Conservation (phyloP, 2,113 vertebrate genomes). For the Phalacrocorax aristotelis region DNA sequence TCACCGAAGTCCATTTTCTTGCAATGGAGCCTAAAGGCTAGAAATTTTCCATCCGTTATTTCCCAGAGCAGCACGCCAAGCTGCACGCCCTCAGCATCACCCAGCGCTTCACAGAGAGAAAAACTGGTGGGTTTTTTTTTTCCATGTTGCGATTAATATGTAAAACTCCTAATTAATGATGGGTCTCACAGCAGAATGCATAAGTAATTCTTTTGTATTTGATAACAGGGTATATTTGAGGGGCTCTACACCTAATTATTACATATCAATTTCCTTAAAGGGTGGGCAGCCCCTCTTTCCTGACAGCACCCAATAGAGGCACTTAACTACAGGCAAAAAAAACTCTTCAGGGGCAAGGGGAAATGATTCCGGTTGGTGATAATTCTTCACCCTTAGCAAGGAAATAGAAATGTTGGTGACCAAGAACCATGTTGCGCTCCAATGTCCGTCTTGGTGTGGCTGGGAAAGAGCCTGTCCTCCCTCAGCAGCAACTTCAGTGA, state of each 20-base stretch:
- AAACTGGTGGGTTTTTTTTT: background rate
- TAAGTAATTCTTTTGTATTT: constrained; percentile 53
- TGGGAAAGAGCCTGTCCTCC: background rate
- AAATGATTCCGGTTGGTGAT: rapidly evolving
- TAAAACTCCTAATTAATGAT: constrained; percentile 56
- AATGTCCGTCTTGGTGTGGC: rapidly evolving
- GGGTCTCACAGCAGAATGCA: constrained; percentile 42
- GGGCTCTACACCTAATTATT: constrained; percentile 25
- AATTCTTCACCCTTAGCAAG: background rate
- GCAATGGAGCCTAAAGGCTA: background rate
- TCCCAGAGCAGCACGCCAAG: background rate
- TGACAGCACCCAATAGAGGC: background rate
- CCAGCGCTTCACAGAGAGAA: background rate
- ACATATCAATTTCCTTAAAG: background rate
- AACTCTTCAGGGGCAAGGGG: background rate
- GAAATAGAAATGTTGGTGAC: background rate
- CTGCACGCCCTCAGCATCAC: background rate
- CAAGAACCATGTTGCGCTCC: rapidly evolving
- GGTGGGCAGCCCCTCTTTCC: background rate
- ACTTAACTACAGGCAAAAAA: background rate
- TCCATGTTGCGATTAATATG: constrained; percentile 18
- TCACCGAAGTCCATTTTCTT: background rate
- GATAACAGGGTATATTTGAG: constrained; percentile 28
- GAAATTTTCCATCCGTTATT: background rate
- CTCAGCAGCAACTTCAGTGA: rapidly evolving